Conservation (phyloP, 1,140 invertebrate genomes). For the Lamellibrachia luymesi region DNA sequence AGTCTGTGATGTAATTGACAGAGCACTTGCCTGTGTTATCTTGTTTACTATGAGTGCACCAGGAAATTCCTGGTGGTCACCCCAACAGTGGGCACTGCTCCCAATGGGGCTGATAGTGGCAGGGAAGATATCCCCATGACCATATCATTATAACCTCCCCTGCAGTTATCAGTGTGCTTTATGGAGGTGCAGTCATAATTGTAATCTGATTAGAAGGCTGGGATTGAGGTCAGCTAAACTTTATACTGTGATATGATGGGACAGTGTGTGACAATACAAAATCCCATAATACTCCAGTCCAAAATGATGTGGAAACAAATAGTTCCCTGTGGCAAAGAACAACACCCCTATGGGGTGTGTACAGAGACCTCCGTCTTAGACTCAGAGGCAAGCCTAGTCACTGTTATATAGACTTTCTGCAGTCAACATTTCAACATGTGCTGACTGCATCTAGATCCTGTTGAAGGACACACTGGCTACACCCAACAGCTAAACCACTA, state of each 20-base stretch:
- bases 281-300: no score
- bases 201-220: background rate
- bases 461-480: background rate
- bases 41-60: background rate
- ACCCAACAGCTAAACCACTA: background rate
- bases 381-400: no score
- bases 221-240: background rate
- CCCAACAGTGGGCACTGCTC: background rate
- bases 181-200: background rate
- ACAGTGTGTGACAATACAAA: background rate
- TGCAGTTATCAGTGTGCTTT: background rate
- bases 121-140: background rate
- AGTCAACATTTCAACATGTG: background rate
- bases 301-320: no score
- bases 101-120: background rate
- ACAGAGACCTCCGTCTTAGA: background rate
- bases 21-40: background rate
- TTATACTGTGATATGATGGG: background rate
- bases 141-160: background rate
- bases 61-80: background rate
- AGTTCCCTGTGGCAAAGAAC: background rate
- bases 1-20: conserved; percentile 1
- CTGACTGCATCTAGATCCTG: background rate
- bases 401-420: no score
- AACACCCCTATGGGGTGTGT: background rate